These are phyloP conservation scores for Eubasilissa splendida DNA, from an alignment of 2,888 invertebrate genomes.

Conservation along the genomic window DNA sequence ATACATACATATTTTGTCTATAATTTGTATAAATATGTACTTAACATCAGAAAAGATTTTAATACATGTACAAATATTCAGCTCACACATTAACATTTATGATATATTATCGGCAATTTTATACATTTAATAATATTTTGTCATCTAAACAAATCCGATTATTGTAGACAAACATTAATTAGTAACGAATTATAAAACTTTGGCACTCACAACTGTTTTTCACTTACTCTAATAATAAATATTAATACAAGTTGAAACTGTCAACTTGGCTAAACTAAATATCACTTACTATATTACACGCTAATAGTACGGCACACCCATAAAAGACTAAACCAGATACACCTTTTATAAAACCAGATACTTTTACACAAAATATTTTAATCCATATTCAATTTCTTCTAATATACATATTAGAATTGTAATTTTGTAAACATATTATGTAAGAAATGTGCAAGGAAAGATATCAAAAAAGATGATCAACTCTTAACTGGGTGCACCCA, in stretches of 20 bases:
- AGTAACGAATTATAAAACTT: constrained; percentile 32
- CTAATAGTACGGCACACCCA: constrained; percentile 16
- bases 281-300: constrained; percentile 20
- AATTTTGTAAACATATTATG: not conserved
- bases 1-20: too few species aligned
- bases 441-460: not conserved
- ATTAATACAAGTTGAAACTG: constrained; percentile 8
- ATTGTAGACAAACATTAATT: not conserved
- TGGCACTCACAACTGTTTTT: constrained; percentile 29
- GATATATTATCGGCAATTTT: too few species aligned
- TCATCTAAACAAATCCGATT: too few species aligned
- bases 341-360: not conserved
- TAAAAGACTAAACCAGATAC: not conserved
- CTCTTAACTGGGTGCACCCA: not conserved
- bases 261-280: constrained; percentile 23
- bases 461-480: not conserved
- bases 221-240: constrained; percentile 27
- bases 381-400: not conserved
- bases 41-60: too few species aligned
- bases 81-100: too few species aligned
- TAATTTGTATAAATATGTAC: too few species aligned
- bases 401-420: not conserved
- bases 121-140: too few species aligned
- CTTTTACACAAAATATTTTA: not conserved
- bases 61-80: too few species aligned